Base-by-base conservation (phyloP, 2,797 vertebrate genomes). In the Lophotriccus pileatus region DNA sequence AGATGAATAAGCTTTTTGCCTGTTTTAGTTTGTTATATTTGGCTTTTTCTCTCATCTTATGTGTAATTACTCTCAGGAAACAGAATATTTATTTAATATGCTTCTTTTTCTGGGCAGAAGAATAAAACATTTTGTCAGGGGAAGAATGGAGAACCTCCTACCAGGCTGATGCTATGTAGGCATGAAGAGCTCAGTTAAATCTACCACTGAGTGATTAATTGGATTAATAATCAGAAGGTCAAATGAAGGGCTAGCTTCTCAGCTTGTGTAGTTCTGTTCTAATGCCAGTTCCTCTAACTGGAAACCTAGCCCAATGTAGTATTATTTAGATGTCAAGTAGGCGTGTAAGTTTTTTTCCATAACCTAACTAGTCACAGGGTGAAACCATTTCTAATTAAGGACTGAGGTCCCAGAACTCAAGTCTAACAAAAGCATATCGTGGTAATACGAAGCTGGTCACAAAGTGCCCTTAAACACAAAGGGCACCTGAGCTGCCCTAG, bases 121-220 rank as follows among this genome's bases (percentile, higher is more conserved):
- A 59, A 90, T 67, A 88, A 67, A 95, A 81, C 60, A 60, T 76
- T 69, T 93, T 53, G 21, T 46, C 3, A 3, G 52, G 25, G 17
- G 20, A 84, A 73, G 55, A 86, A 84, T 49, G 11, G 17, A 76
- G 55, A 95, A 41, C 59, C 49, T 94, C 84, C 78, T 94, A 92
- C 83, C 47, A 93, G 55, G 77, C 50, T 90, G 79, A 78, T 4
- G 5, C 55, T 79, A 39, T 52, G 50, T 36, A 92, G 62, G 47
- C 79, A 81, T 75, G 55, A 91, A 68, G 43, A 89, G 73, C 39
- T 49, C 62, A 86, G 76, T 86, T 96, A 91, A 89, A 86, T 75
- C 89, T 85, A 95, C 70, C 44, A 59, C 58, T 36, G 84, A 91
- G 84, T 94, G 82, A 93, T 94, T 97, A 94, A 93, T 89, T 91